These are phyloP conservation scores for Pithys albifrons DNA, from an alignment of 2,113 vertebrate genomes.

Conservation along the genomic window DNA sequence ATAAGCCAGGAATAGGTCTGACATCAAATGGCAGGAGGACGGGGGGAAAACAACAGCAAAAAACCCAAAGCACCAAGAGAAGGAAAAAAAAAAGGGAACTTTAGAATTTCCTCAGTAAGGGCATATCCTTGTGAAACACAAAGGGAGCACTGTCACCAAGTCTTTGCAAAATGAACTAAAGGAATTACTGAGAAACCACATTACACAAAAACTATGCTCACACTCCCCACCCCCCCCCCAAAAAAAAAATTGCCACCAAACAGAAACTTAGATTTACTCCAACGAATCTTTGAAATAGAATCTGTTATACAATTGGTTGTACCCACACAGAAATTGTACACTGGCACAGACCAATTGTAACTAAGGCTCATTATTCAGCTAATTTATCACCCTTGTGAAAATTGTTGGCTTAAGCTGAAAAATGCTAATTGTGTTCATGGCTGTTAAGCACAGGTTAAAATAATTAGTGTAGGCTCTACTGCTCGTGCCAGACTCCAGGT, in stretches of 20 bases:
- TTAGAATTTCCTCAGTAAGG: background rate
- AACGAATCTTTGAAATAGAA: background rate
- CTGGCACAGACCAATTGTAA: background rate
- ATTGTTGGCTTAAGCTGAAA: background rate
- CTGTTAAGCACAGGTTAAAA: background rate
- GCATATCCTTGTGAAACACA: background rate
- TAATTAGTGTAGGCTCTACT: background rate
- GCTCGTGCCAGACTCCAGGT: background rate
- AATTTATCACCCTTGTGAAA: background rate
- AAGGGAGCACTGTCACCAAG: background rate
- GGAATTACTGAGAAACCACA: background rate
- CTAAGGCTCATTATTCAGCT: background rate
- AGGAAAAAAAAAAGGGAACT: background rate
- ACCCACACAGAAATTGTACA: background rate
- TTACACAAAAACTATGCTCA: background rate
- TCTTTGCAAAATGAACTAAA: background rate
- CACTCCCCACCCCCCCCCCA: accelerated
- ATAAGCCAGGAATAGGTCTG: background rate
- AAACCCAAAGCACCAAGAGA: background rate
- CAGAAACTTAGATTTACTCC: background rate
- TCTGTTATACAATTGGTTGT: background rate
- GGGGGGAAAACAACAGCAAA: background rate
- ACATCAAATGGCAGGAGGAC: background rate
- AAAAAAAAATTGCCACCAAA: background rate
- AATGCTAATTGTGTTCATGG: background rate